Evolutionary conservation across 2,888 invertebrate species (phyloP).

Genomic region (Cantharis flavilabris): DNA sequence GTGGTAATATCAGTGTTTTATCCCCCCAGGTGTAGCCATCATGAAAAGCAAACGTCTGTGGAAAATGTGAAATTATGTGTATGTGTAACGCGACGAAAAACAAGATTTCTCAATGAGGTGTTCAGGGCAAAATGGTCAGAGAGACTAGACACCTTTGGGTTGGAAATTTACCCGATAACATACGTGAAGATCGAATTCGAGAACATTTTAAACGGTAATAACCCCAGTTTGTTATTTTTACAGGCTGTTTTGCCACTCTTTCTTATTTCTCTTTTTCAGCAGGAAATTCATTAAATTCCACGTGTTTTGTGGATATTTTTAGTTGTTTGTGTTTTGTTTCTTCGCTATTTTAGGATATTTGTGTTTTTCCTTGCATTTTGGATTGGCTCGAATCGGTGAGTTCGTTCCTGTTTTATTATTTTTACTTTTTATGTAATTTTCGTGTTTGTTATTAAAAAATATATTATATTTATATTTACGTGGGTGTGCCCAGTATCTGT

Average conservation of each 20-base stretch:
- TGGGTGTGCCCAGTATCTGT: conserved; percentile 26
- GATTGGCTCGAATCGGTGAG: conserved; percentile 21
- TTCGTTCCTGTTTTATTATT: conserved; percentile 25
- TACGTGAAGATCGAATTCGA: conserved; percentile 95
- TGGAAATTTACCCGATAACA: conserved; percentile 99
- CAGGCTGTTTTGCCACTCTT: not conserved
- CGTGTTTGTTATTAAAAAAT: conserved; percentile 17
- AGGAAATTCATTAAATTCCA: conserved; percentile 3
- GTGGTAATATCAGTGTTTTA: conserved; percentile 30
- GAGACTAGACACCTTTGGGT: conserved; percentile 99
- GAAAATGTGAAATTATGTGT: conserved; percentile 36
- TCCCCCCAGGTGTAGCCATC: conserved; percentile 21
- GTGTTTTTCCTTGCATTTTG: not conserved
- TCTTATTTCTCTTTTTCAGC: conserved; percentile 5
- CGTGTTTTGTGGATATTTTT: conserved; percentile 16
- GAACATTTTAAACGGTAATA: conserved; percentile 96
- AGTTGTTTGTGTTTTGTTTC: conserved; percentile 10
- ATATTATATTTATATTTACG: conserved; percentile 24
- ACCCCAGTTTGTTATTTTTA: conserved; percentile 22
- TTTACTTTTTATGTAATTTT: not conserved
- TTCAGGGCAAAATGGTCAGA: conserved; percentile 99
- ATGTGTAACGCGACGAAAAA: conserved; percentile 58
- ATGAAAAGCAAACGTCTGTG: conserved; percentile 30
- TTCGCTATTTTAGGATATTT: not conserved
- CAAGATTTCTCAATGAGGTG: conserved; percentile 86